Evolutionary conservation across 2,113 vertebrate genomes (phyloP), one percentile per base, ranked within the genome.

Genomic region (Raja brachyura): DNA sequence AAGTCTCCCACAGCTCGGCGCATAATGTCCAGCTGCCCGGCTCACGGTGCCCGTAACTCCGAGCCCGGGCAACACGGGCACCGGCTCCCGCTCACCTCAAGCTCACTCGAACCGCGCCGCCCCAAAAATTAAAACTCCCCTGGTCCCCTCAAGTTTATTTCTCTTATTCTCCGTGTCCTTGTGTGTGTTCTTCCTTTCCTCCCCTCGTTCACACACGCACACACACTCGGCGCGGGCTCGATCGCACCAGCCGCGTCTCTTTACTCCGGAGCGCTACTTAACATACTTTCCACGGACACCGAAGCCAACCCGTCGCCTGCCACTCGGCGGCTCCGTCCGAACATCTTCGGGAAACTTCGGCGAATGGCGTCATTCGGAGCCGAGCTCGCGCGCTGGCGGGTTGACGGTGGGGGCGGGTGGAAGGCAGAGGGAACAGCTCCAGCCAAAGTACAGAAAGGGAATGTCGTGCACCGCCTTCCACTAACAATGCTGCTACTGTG

Each of bases 241-340:
- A 90, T 39, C 88, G 70, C 88, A 39, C 88, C 88, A 73, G 88
- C 66, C 88, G 66, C 88, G 66, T 73, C 88, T 39, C 88, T 92
- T 33, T 48, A 92, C 86, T 90, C 86, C 31, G 31, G 14, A 70
- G n/a, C 63, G 63, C 86, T 90, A 90, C 86, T 90, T 90, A 90
- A 39, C 86, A 92, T 66, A 92, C 88, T 92, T 92, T 92, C 88
- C 88, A 92, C 88, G 63, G 88, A 92, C 88, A 25, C 63, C 88
- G 4, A 86, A 92, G 63, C 61, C 88, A 39, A 92, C 48, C 88
- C 63, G 88, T 92, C 88, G 88, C 33, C 88, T 22, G 66, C 20
- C 8, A 7, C n/a, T 78, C n/a, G 28, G 63, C 88, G 88, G 39
- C 54, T 90, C 88, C 66, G 31, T 14, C 88, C 88, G 88, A 92